Percentiles rank a stretch among this genome's conserved stretches.
Evolutionary conservation across 2,113 vertebrate genomes (phyloP).

Genomic region (Hydrolagus affinis): DNA sequence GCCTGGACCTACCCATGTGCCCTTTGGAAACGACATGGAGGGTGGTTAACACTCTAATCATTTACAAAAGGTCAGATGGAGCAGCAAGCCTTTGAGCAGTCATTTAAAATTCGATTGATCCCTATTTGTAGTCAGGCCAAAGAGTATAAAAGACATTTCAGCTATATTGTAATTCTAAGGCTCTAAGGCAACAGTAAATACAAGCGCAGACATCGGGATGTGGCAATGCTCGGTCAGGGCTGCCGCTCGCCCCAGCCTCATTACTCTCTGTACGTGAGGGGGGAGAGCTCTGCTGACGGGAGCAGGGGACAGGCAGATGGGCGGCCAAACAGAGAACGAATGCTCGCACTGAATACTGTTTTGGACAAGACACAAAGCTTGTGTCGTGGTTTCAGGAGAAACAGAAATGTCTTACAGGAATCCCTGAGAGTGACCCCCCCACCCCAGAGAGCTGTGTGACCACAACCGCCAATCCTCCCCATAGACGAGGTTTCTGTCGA

Average conservation of each 20-base stretch:
- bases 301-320: neutral
- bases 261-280: neutral
- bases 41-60: slow-evolving; percentile 71
- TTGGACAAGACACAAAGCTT: too few species aligned
- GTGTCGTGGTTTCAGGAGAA: too few species aligned
- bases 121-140: slow-evolving; percentile 72
- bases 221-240: neutral
- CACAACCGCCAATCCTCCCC: too few species aligned
- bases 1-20: slow-evolving; percentile 57
- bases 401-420: too few species aligned
- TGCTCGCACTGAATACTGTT: neutral
- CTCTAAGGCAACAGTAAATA: slow-evolving; percentile 72
- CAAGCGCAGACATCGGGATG: slow-evolving; percentile 56
- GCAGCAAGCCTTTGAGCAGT: slow-evolving; percentile 62
- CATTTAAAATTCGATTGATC: slow-evolving; percentile 82
- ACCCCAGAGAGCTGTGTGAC: too few species aligned
- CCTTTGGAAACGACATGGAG: slow-evolving; percentile 68
- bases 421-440: too few species aligned
- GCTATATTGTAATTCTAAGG: slow-evolving; percentile 73
- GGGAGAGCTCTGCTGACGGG: neutral
- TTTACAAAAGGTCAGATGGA: slow-evolving; percentile 86
- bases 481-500: too few species aligned
- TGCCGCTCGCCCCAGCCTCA: neutral
- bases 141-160: slow-evolving; percentile 68
- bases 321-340: neutral